Evolutionary conservation across 2,888 invertebrate genomes (phyloP).

Genomic region (Myopa tessellatipennis): DNA sequence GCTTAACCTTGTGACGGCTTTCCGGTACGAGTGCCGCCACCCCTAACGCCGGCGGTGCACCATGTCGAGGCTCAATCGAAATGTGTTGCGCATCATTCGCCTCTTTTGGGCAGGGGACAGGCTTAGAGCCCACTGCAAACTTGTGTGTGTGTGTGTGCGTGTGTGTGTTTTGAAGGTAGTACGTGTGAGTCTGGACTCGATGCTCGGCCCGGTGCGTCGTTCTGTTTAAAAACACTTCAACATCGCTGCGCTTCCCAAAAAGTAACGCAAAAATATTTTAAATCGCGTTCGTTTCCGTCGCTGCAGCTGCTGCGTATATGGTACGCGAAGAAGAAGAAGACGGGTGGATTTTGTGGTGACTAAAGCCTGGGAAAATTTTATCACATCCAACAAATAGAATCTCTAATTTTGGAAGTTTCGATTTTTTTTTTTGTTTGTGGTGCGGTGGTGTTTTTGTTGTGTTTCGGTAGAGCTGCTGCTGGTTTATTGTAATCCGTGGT

Average conservation of each 20-base stretch:
- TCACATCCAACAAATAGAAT: slow-evolving; percentile 12
- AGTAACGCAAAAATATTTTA: slow-evolving; percentile 18
- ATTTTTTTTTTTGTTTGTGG: background rate
- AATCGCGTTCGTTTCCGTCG: background rate
- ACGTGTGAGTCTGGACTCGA: no score
- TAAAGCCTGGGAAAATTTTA: slow-evolving; percentile 36
- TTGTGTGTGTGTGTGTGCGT: background rate
- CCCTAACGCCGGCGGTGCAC: background rate
- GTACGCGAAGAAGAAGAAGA: background rate
- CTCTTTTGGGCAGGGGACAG: slow-evolving; percentile 20
- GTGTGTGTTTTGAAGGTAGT: background rate
- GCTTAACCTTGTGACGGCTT: slow-evolving; percentile 19
- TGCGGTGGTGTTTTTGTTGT: background rate
- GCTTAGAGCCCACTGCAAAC: background rate
- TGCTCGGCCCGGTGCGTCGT: slow-evolving; percentile 4
- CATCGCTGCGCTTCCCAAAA: slow-evolving; percentile 6
- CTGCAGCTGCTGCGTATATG: slow-evolving; percentile 1
- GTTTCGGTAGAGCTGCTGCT: background rate
- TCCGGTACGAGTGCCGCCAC: background rate
- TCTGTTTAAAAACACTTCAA: slow-evolving; percentile 7
- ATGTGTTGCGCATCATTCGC: slow-evolving; percentile 34
- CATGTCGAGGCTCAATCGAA: slow-evolving; percentile 2
- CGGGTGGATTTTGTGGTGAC: slow-evolving; percentile 3
- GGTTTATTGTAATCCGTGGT: background rate
- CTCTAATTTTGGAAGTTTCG: background rate